Evolutionary conservation across 2,113 vertebrate genomes (phyloP).

Genomic region (Sardina pilchardus): DNA sequence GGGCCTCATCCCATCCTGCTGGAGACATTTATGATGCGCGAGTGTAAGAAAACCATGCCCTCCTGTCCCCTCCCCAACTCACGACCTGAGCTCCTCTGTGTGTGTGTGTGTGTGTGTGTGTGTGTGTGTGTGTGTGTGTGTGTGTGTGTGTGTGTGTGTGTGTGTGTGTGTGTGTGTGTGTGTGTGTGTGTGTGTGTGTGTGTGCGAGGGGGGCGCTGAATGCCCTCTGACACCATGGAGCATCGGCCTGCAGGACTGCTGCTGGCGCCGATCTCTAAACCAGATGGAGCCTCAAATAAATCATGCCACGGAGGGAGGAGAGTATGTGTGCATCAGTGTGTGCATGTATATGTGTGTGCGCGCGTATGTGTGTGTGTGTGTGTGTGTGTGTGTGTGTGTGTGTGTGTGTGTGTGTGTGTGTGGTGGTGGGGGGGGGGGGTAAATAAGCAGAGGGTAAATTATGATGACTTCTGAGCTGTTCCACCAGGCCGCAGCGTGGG

Average conservation of each 20-base stretch:
- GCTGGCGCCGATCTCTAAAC: conserved; percentile 60
- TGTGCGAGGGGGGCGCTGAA: neutral
- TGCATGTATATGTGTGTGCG: conserved; percentile 20
- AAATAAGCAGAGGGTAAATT: conserved; percentile 42
- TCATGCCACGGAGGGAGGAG: conserved; percentile 48
- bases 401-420: neutral
- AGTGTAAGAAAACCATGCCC: conserved; percentile 64
- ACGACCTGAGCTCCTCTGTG: conserved; percentile 31
- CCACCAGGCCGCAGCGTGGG: conserved; percentile 57
- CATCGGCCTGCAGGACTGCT: conserved; percentile 34
- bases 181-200: neutral
- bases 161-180: neutral
- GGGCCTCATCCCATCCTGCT: neutral
- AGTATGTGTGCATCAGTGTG: neutral
- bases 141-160: neutral
- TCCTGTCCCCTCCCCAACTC: conserved; percentile 39
- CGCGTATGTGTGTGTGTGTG: neutral
- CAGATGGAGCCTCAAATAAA: conserved; percentile 64
- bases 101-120: neutral
- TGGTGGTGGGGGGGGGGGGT: conserved; percentile 6
- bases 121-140: neutral
- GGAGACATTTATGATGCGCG: conserved; percentile 70
- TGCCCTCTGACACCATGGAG: conserved; percentile 34
- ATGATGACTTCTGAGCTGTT: conserved; percentile 52
- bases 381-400: conserved; percentile 18